Evolutionary conservation across 2,888 invertebrate genomes (phyloP).

Genomic region (Oscheius myriophilus): DNA sequence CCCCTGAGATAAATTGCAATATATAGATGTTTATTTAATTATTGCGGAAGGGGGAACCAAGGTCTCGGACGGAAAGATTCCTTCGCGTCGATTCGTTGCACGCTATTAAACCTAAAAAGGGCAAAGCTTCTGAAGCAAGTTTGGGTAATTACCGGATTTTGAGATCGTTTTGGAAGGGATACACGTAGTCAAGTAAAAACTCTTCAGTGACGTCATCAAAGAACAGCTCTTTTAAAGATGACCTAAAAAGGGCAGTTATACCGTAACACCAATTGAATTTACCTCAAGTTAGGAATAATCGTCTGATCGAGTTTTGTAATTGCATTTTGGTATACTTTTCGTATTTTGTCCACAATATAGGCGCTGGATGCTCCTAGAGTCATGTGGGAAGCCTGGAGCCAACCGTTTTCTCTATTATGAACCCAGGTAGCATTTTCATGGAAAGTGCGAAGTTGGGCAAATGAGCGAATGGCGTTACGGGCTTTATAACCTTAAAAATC

Average conservation of each 20-base stretch:
- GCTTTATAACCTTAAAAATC: constrained; percentile 52
- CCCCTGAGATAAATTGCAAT: too few species aligned
- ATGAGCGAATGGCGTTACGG: constrained; percentile 44
- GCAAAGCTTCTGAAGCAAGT: not conserved
- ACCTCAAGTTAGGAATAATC: constrained; percentile 25
- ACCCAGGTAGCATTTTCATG: constrained; percentile 55
- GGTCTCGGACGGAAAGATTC: constrained; percentile 41
- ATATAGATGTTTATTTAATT: too few species aligned
- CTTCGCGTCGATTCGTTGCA: constrained; percentile 34
- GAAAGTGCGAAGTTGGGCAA: constrained; percentile 43
- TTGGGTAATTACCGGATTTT: constrained; percentile 30
- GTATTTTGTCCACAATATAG: constrained; percentile 46
- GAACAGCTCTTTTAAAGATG: constrained; percentile 39
- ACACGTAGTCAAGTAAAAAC: constrained; percentile 40
- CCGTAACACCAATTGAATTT: not conserved
- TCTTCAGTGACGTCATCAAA: constrained; percentile 44
- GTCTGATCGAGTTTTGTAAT: constrained; percentile 42
- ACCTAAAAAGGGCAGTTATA: constrained; percentile 13
- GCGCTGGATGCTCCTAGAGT: constrained; percentile 40
- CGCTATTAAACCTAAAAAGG: constrained; percentile 33
- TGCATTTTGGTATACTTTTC: constrained; percentile 39
- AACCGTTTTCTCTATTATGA: constrained; percentile 53
- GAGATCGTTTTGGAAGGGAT: constrained; percentile 42
- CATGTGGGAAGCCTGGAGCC: constrained; percentile 48
- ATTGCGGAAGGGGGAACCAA: constrained; percentile 33